Evolutionary conservation across 2,113 vertebrate genomes (phyloP).

Genomic region (Scytalopus superciliaris): DNA sequence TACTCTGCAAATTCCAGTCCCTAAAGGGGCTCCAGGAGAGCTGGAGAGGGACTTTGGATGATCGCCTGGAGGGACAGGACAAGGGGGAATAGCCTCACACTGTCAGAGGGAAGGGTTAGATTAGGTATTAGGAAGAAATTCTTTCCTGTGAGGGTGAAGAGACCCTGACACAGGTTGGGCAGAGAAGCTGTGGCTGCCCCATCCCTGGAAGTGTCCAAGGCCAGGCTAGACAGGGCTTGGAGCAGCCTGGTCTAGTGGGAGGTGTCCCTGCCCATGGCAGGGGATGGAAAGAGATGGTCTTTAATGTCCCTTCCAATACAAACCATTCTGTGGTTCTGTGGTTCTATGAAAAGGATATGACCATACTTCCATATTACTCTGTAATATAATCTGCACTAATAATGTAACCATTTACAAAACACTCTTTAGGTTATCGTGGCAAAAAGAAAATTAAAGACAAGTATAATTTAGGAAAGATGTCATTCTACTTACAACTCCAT

Average conservation of each 20-base stretch:
- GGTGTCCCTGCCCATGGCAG: background rate
- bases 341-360: background rate
- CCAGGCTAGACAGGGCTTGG: fast-evolving
- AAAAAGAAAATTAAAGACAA: background rate
- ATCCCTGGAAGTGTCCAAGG: background rate
- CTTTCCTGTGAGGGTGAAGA: background rate
- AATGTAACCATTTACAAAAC: background rate
- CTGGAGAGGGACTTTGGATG: background rate
- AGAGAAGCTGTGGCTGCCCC: background rate
- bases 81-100: fast-evolving
- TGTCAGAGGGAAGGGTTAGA: background rate
- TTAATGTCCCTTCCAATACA: background rate
- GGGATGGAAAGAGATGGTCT: fast-evolving
- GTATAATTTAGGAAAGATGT: conserved; percentile 3
- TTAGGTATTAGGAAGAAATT: background rate
- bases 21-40: background rate
- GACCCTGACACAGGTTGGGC: background rate
- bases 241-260: fast-evolving
- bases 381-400: background rate
- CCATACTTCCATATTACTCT: background rate
- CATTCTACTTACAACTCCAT: background rate
- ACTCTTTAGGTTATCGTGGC: background rate
- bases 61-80: background rate
- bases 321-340: background rate
- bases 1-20: background rate